Evolutionary conservation across 1,140 invertebrate genomes (phyloP).

Genomic region (Zophobas morio): DNA sequence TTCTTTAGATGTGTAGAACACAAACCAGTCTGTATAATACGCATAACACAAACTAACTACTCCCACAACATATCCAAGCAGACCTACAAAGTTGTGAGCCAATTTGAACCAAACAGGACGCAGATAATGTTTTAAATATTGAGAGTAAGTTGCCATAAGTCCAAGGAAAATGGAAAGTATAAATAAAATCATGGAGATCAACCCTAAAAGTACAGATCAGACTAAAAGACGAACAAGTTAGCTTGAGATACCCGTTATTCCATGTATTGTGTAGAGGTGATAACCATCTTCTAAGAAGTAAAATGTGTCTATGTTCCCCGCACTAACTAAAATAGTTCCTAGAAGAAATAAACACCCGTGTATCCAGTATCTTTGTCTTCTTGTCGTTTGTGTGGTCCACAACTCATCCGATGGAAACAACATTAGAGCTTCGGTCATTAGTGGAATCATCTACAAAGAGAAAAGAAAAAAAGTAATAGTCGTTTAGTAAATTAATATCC

Average conservation of each 20-base stretch:
- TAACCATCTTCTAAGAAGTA: conserved; percentile 52
- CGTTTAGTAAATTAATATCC: not conserved
- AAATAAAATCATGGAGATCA: conserved; percentile 57
- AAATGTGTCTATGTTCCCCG: conserved; percentile 37
- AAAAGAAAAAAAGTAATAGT: not conserved
- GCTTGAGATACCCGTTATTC: conserved; percentile 55
- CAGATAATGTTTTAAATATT: conserved; percentile 31
- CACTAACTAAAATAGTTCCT: conserved; percentile 50
- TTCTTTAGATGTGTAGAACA: conserved; percentile 53
- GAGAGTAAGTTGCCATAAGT: conserved; percentile 53
- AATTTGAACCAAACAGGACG: conserved; percentile 49
- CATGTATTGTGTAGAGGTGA: conserved; percentile 59
- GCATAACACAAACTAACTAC: conserved; percentile 57
- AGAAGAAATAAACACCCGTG: conserved; percentile 57
- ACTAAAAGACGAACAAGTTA: conserved; percentile 8
- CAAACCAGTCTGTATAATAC: conserved; percentile 58
- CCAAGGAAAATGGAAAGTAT: conserved; percentile 54
- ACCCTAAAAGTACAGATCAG: conserved; percentile 48
- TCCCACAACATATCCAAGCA: conserved; percentile 56
- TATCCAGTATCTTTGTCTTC: conserved; percentile 56
- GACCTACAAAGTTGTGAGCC: conserved; percentile 55
- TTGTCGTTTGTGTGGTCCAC: conserved; percentile 53
- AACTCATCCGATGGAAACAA: conserved; percentile 58
- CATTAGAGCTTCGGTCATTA: conserved; percentile 60
- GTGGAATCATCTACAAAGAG: conserved; percentile 53